Percentiles rank a stretch among this genome's conserved stretches.
These are phyloP conservation scores for Eupithecia subfuscata DNA, from an alignment of 2,888 invertebrate species.

Conservation along the genomic window DNA sequence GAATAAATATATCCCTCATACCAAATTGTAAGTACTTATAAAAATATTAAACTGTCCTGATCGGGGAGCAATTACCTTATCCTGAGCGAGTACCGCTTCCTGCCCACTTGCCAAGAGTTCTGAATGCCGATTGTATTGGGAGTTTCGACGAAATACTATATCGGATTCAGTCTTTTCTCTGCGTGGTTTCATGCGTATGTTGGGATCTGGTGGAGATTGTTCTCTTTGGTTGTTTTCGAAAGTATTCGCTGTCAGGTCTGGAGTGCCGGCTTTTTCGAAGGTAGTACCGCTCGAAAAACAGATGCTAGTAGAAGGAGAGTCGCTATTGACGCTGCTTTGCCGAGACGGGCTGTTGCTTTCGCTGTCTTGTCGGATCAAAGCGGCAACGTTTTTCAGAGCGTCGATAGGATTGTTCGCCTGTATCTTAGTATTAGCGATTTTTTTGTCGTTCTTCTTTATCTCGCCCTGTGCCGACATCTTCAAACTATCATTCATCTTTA, in stretches of 20 bases:
- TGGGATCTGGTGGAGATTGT: constrained; percentile 58
- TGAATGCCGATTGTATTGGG: constrained; percentile 75
- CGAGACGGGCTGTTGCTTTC: constrained; percentile 69
- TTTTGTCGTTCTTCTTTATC: constrained; percentile 67
- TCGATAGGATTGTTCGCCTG: constrained; percentile 70
- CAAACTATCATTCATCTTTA: constrained; percentile 82
- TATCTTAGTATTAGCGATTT: constrained; percentile 59
- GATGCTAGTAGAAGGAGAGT: constrained; percentile 76
- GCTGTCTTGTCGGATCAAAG: constrained; percentile 73
- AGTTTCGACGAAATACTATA: constrained; percentile 88
- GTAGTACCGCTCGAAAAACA: constrained; percentile 68
- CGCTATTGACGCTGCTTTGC: constrained; percentile 75
- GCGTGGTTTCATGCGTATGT: constrained; percentile 85
- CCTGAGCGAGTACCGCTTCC: constrained; percentile 83
- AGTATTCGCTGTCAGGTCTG: constrained; percentile 71
- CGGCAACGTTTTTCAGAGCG: constrained; percentile 75
- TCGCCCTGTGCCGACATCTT: constrained; percentile 76
- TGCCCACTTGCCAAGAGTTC: constrained; percentile 78
- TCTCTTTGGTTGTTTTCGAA: constrained; percentile 59
- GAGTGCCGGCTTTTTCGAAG: constrained; percentile 70
- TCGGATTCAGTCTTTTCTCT: constrained; percentile 96
- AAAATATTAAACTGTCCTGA: constrained; percentile 77
- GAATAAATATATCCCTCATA: constrained; percentile 73
- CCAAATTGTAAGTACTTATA: constrained; percentile 73
- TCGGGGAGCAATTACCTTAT: constrained; percentile 80